Evolutionary conservation across 1,140 invertebrate species (phyloP), one percentile per base, ranked within the genome.

Genomic region (Alviniconcha marisindica): DNA sequence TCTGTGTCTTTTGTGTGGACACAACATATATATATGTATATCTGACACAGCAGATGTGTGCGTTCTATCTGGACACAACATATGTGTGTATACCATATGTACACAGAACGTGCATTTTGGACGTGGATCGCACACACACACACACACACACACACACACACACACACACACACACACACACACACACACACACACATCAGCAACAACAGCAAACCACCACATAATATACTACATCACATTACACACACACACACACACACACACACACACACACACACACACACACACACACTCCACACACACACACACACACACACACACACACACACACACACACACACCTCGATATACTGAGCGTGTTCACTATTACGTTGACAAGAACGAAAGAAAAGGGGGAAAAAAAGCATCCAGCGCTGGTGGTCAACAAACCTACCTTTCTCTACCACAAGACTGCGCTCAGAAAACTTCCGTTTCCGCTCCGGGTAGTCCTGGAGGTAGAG

Each of bases 401-500:
- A n/a, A n/a, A n/a, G n/a, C n/a, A n/a, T n/a, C n/a, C n/a, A n/a
- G n/a, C 48, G 7, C 48, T 18, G 18, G 4, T 2, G 36, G 21
- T 18, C 60, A 31, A 31, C 21, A 28, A 15, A 51, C 82, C 18
- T 33, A 87, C 87, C 82, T 82, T 71, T 51, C 38, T 66, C 36
- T 5, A 87, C 82, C 3, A 63, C 77, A 7, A 87, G 38, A 0
- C 28, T 71, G 15, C 69, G 79, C n/a, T 87, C 48, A 4, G 83
- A 89, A 18, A 86, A 84, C 5, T 18, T 84, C 28, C 74, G 40
- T 40, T 81, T 77, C n/a, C 82, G 81, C 12, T 84, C 79, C 0
- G 87, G 87, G 83, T 83, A 84, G 44, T 88, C 87, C 51, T 86
- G 69, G 33, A 89, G 71, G 51, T 83, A 88, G 0, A 89, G 31